These are phyloP conservation scores for Chlorocebus sabaeus DNA, from an alignment of 2,113 vertebrate genomes.

Conservation along the genomic window DNA sequence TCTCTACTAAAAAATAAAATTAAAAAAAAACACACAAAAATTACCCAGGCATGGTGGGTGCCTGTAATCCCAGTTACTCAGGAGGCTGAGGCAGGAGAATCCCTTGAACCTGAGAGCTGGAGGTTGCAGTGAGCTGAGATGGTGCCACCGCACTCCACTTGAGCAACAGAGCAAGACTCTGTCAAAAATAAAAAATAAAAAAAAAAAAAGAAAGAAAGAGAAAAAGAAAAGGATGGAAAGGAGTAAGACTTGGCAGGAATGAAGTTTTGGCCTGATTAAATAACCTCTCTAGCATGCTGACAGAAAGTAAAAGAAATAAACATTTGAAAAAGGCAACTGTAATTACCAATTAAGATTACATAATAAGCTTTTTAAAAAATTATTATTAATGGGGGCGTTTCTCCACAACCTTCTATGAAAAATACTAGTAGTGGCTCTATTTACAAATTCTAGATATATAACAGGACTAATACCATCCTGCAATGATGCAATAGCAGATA, in stretches of 20 bases:
- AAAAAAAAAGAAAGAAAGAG: not conserved
- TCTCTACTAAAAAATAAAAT: too few relatives aligned
- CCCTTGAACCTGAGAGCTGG: too few relatives aligned
- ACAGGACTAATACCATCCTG: not conserved
- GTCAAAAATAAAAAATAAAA: too few relatives aligned
- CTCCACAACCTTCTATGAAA: not conserved
- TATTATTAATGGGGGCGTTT: not conserved
- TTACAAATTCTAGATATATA: not conserved
- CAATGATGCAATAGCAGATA: not conserved
- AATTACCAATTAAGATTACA: not conserved
- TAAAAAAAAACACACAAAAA: too few relatives aligned
- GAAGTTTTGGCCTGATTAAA: not conserved
- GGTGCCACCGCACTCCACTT: too few relatives aligned
- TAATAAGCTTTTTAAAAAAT: not conserved
- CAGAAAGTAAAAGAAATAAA: not conserved
- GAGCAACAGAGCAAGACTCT: too few relatives aligned
- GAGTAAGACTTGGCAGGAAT: not conserved
- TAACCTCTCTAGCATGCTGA: not conserved
- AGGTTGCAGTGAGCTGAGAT: too few relatives aligned
- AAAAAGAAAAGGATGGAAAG: not conserved
- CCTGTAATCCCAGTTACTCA: too few relatives aligned
- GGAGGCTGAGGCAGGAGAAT: too few relatives aligned
- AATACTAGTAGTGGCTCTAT: not conserved
- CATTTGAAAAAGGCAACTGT: not conserved
- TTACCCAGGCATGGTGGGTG: too few relatives aligned